A percentile compares a stretch with the other conserved stretches of the same genome.
Evolutionary conservation across 2,113 vertebrate genomes (phyloP).

Genomic region (Cyprinus carpio): DNA sequence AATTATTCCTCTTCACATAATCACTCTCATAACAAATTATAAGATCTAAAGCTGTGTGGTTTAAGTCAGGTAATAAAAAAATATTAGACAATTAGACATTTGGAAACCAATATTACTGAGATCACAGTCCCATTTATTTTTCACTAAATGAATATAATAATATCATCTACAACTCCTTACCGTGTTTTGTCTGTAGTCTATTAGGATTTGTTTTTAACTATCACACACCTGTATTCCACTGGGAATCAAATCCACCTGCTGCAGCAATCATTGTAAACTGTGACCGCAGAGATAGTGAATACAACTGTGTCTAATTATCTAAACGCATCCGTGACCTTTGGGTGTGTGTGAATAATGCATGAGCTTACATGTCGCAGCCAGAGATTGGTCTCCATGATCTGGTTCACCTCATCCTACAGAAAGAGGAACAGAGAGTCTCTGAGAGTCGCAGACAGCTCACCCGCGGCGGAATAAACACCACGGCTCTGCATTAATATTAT

Average conservation of each 20-base stretch:
- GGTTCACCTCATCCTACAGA: constrained; percentile 95
- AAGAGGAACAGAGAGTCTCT: constrained; percentile 22
- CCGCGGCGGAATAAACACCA: not conserved
- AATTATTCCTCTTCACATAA: not conserved
- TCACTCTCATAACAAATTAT: not conserved
- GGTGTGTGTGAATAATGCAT: constrained; percentile 8
- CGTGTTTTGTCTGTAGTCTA: no score
- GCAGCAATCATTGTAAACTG: not conserved
- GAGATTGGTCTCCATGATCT: constrained; percentile 95
- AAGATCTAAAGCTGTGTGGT: not conserved
- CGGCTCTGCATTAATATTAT: constrained; percentile 14
- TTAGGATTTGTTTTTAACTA: no score
- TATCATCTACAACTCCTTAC: no score
- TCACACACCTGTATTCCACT: no score
- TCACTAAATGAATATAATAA: no score
- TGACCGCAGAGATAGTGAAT: not conserved
- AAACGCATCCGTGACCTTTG: not conserved
- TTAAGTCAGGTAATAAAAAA: not conserved
- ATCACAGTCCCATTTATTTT: not conserved
- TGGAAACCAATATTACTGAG: no score
- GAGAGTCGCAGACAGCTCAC: constrained; percentile 15
- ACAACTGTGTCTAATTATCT: not conserved
- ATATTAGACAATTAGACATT: not conserved
- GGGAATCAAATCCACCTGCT: not conserved
- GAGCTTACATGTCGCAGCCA: constrained; percentile 78